A percentile compares a stretch with the other conserved stretches of the same genome.
Evolutionary conservation across 2,888 invertebrate genomes (phyloP).

Genomic region (Polyommatus iphigenia): DNA sequence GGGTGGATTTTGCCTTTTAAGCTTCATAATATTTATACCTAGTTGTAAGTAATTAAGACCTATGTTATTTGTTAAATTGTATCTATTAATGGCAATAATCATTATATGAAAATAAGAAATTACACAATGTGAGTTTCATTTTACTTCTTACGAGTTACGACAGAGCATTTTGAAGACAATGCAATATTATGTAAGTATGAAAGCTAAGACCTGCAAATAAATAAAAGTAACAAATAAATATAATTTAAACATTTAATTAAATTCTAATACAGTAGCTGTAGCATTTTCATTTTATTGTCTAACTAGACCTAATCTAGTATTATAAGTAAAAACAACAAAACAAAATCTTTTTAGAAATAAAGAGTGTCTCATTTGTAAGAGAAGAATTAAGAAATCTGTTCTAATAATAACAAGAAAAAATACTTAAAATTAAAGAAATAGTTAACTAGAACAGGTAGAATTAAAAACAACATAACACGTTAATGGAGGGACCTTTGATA

Average conservation of each 20-base stretch:
- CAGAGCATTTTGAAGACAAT: no score
- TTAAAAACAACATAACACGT: no score
- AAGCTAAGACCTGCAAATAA: no score
- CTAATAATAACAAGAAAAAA: not conserved
- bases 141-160: not conserved
- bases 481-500: no score
- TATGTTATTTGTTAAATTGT: slow-evolving; percentile 5
- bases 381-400: not conserved
- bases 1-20: not conserved
- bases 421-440: no score
- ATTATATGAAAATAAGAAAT: not conserved
- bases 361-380: not conserved
- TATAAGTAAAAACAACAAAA: not conserved
- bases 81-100: not conserved
- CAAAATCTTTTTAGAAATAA: not conserved
- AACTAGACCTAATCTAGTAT: not conserved
- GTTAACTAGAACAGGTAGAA: no score
- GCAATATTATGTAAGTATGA: no score
- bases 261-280: not conserved
- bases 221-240: no score
- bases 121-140: not conserved
- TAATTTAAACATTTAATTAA: not conserved
- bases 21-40: not conserved
- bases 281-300: not conserved
- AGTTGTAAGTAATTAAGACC: not conserved